phyloP scores from a whole-genome alignment of 1,140 invertebrate species.

The Armadillidium nasatum region DNA sequence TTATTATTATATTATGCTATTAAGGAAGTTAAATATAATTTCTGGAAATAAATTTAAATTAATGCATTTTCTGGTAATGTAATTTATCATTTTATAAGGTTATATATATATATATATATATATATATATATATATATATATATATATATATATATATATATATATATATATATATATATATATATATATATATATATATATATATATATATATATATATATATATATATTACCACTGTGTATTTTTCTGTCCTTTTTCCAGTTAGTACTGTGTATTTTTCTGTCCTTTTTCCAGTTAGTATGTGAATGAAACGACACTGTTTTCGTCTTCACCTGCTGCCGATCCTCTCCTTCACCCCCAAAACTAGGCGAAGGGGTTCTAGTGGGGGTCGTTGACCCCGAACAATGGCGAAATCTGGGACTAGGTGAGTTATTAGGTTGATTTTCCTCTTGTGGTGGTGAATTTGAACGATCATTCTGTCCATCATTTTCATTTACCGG shows the following conservation, averaged over 20 bases:
- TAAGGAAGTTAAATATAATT: too few species aligned
- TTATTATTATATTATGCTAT: not conserved
- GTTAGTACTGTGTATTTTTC: slow-evolving; percentile 42
- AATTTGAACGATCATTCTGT: not conserved
- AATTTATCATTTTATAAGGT: too few species aligned
- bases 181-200: slow-evolving; percentile 29
- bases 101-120: not conserved
- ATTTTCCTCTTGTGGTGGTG: not conserved
- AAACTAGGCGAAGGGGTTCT: not conserved
- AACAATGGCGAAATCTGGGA: not conserved
- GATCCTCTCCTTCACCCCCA: not conserved
- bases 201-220: slow-evolving; percentile 30
- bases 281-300: slow-evolving; percentile 44
- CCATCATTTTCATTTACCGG: not conserved
- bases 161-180: slow-evolving; percentile 26
- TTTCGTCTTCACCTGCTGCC: slow-evolving; percentile 32
- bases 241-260: slow-evolving; percentile 43
- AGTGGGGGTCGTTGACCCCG: not conserved
- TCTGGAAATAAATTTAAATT: too few species aligned
- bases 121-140: not conserved
- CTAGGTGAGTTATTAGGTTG: not conserved
- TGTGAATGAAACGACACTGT: slow-evolving; percentile 43
- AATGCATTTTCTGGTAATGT: too few species aligned
- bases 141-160: slow-evolving; percentile 21
- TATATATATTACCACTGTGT: slow-evolving; percentile 38